Percentiles rank a stretch among this genome's conserved stretches.
Evolutionary conservation across 37 sponge, comb jelly and placozoan species (phyloP).

Genomic region (Chondrosia reniformis): DNA sequence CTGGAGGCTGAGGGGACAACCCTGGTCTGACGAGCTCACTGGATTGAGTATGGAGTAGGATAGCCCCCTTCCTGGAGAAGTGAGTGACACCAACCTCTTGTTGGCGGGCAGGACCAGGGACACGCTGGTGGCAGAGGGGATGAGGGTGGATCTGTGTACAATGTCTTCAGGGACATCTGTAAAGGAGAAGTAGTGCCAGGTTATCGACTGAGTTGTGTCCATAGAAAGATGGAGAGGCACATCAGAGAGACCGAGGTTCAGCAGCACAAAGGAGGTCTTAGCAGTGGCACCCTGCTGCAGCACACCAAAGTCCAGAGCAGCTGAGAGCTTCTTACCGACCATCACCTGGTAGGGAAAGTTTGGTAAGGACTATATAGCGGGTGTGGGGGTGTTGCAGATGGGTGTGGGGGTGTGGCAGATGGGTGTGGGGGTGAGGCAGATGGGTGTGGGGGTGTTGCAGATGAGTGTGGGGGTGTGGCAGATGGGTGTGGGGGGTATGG

Average conservation of each 20-base stretch:
- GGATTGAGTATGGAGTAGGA: neutral
- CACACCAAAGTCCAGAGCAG: constrained; percentile 52
- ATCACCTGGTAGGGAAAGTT: neutral
- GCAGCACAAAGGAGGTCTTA: constrained; percentile 26
- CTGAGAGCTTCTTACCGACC: neutral
- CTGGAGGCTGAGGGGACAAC: neutral
- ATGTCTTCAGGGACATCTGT: constrained; percentile 16
- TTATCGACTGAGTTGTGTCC: neutral
- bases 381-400: neutral
- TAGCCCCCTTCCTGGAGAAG: neutral
- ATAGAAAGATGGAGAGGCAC: constrained; percentile 34
- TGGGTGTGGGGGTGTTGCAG: too few relatives aligned
- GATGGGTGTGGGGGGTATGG: neutral
- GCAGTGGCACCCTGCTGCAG: constrained; percentile 38
- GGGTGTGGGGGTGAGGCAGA: neutral
- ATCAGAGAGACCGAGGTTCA: constrained; percentile 40
- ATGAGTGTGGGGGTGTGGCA: too few relatives aligned
- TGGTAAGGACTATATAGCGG: neutral
- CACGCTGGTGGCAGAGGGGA: neutral
- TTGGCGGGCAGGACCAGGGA: constrained; percentile 14
- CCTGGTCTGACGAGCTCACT: neutral
- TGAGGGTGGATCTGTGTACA: neutral
- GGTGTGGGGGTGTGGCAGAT: neutral
- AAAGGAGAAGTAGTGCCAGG: constrained; percentile 36
- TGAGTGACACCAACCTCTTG: constrained; percentile 3